These are phyloP conservation scores for Scrobipalpa costella DNA, from an alignment of 2,888 invertebrate genomes.

Conservation along the genomic window DNA sequence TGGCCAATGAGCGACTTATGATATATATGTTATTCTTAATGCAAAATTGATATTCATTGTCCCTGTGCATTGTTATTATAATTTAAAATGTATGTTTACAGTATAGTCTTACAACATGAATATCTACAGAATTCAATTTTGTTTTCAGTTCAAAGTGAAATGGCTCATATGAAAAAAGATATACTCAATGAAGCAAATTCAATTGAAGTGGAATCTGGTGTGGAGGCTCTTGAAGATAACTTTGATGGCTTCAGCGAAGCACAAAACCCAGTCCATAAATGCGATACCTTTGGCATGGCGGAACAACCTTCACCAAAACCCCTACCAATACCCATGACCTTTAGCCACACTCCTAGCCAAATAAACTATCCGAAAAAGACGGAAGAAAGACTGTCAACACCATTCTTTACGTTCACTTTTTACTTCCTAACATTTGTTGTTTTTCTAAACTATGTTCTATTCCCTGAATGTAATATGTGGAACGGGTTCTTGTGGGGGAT, in stretches of 20 bases:
- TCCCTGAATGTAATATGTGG: conserved; percentile 67
- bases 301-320: conserved; percentile 37
- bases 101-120: not conserved
- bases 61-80: too few species aligned
- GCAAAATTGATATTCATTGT: too few species aligned
- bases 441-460: conserved; percentile 58
- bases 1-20: too few species aligned
- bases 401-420: conserved; percentile 61
- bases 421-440: conserved; percentile 66
- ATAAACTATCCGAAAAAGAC: conserved; percentile 36
- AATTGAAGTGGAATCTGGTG: conserved; percentile 75
- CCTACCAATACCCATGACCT: conserved; percentile 44
- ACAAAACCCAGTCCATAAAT: conserved; percentile 42
- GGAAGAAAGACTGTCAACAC: conserved; percentile 29
- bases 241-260: conserved; percentile 62
- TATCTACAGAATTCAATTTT: not conserved
- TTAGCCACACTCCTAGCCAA: conserved; percentile 59
- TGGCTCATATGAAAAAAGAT: conserved; percentile 53
- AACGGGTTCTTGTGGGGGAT: conserved; percentile 74
- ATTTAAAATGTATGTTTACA: not conserved
- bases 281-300: conserved; percentile 34
- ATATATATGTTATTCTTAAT: too few species aligned
- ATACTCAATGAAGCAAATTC: conserved; percentile 51
- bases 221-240: conserved; percentile 76
- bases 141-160: conserved; percentile 52